Percentiles rank a stretch among this genome's conserved stretches.
Evolutionary conservation across 2,113 vertebrate species (phyloP).

Genomic region (Callopanchax toddi): DNA sequence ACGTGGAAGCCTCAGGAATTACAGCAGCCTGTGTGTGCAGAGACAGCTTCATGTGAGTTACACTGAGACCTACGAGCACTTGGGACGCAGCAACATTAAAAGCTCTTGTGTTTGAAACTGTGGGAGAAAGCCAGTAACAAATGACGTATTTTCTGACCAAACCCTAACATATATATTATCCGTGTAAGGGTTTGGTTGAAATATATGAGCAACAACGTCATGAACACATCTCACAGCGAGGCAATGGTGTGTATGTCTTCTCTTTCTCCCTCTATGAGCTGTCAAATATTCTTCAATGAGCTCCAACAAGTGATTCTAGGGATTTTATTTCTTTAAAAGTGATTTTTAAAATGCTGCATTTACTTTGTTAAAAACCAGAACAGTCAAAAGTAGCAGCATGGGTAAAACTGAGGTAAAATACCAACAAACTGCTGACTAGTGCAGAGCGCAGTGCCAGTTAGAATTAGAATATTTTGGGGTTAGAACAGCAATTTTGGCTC

Average conservation of each 20-base stretch:
- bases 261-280: slow-evolving; percentile 1
- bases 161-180: slow-evolving; percentile 32
- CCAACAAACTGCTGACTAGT: slow-evolving; percentile 19
- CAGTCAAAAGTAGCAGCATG: too few species aligned
- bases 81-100: slow-evolving; percentile 42
- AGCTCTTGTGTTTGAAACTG: slow-evolving; percentile 50
- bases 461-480: background rate
- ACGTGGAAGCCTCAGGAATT: slow-evolving; percentile 59
- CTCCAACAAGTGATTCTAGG: background rate
- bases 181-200: slow-evolving; percentile 17
- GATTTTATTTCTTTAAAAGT: background rate
- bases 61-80: slow-evolving; percentile 50
- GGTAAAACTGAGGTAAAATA: background rate
- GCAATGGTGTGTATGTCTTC: slow-evolving; percentile 57
- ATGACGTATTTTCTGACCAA: slow-evolving; percentile 57
- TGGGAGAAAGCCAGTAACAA: slow-evolving; percentile 49
- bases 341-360: slow-evolving; percentile 1
- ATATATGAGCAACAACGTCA: slow-evolving; percentile 44
- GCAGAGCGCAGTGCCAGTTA: background rate
- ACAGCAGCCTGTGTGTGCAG: slow-evolving; percentile 22
- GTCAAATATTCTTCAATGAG: slow-evolving; percentile 14
- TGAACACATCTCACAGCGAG: slow-evolving; percentile 30
- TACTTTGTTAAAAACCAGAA: too few species aligned
- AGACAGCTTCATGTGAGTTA: slow-evolving; percentile 64
- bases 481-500: background rate